phyloP scores from a whole-genome alignment of 1,140 invertebrate genomes.

The Drosophila ficusphila region DNA sequence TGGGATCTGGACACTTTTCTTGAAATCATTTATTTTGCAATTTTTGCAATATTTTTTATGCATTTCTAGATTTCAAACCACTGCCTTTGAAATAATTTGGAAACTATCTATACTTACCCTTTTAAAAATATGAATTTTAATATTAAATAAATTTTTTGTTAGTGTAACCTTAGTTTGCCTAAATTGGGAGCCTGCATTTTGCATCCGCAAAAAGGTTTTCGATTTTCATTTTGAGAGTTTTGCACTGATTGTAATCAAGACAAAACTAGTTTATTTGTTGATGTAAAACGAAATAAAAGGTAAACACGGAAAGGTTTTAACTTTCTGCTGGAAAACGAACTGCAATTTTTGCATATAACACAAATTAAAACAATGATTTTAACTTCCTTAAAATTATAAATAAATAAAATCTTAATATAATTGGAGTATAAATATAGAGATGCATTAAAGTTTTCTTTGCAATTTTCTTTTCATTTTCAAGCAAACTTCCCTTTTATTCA shows the following conservation, averaged over 20 bases:
- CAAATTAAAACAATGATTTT: too few relatives aligned
- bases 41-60: too few relatives aligned
- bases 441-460: too few relatives aligned
- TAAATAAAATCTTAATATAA: too few relatives aligned
- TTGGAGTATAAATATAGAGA: too few relatives aligned
- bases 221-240: conserved; percentile 4
- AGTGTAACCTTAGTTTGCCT: background rate
- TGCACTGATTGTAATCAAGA: conserved; percentile 20
- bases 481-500: background rate
- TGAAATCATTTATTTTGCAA: too few relatives aligned
- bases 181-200: conserved; percentile 4
- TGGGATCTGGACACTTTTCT: too few relatives aligned
- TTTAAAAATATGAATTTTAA: background rate
- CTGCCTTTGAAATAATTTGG: too few relatives aligned
- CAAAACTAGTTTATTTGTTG: conserved; percentile 19
- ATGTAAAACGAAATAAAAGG: background rate
- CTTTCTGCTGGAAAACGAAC: background rate
- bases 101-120: too few relatives aligned
- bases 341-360: background rate
- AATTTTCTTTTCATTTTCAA: background rate
- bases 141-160: background rate
- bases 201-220: conserved; percentile 26
- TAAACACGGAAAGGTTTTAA: background rate
- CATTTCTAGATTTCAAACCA: too few relatives aligned
- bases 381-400: too few relatives aligned